Evolutionary conservation across 2,888 invertebrate species (phyloP).

Genomic region (Limnephilus marmoratus): DNA sequence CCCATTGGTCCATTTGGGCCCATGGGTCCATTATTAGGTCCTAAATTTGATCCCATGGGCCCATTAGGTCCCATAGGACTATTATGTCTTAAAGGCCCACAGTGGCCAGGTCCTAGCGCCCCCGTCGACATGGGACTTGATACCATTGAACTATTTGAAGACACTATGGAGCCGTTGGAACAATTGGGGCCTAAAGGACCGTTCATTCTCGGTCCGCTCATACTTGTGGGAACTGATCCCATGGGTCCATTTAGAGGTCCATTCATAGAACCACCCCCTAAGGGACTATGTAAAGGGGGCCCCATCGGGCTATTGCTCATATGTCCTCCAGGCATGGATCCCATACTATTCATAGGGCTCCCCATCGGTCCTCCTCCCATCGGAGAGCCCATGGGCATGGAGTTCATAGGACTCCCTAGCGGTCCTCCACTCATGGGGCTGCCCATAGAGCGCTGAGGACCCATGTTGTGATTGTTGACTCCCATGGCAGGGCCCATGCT

Average conservation of each 20-base stretch:
- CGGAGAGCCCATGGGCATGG: constrained; percentile 83
- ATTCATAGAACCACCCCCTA: constrained; percentile 78
- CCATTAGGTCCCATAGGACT: constrained; percentile 74
- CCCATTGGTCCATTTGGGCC: constrained; percentile 75
- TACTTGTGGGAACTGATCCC: constrained; percentile 79
- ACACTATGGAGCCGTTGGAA: constrained; percentile 79
- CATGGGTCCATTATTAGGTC: constrained; percentile 73
- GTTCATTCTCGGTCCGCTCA: constrained; percentile 78
- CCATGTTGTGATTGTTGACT: constrained; percentile 80
- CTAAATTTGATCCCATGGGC: constrained; percentile 66
- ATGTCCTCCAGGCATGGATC: constrained; percentile 79
- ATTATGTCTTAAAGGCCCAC: constrained; percentile 77
- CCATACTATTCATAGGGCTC: constrained; percentile 83
- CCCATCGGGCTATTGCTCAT: constrained; percentile 87
- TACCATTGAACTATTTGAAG: constrained; percentile 78
- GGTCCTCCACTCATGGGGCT: constrained; percentile 82
- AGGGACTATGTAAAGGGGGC: constrained; percentile 86
- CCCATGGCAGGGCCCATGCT: constrained; percentile 86
- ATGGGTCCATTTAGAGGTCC: constrained; percentile 78
- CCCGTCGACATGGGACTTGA: constrained; percentile 76
- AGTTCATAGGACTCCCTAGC: constrained; percentile 82
- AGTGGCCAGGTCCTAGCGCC: constrained; percentile 76
- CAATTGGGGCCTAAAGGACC: constrained; percentile 78
- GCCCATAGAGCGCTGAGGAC: constrained; percentile 81
- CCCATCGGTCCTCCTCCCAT: constrained; percentile 85